Conservation (phyloP, 2,888 invertebrate species). For the Drosophila incognita region DNA sequence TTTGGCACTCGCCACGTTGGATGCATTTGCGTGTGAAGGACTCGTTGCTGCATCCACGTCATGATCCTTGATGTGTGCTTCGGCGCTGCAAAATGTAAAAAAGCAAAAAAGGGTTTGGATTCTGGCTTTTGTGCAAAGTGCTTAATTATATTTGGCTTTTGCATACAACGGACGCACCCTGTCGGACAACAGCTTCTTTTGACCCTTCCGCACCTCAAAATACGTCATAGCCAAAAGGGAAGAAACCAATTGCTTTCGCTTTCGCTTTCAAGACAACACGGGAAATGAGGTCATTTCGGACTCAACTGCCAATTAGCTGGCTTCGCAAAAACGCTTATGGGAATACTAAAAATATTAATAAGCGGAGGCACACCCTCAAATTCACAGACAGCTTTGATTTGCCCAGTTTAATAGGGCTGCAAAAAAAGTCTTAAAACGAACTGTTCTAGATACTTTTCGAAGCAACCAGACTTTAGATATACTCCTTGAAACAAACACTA, state of each 20-base stretch:
- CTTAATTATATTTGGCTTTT: conserved; percentile 38
- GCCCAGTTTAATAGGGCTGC: conserved; percentile 14
- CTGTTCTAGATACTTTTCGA: neutral
- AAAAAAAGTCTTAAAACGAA: neutral
- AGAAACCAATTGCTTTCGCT: conserved; percentile 60
- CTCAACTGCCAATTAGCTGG: conserved; percentile 60
- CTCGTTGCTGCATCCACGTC: conserved; percentile 20
- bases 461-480: neutral
- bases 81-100: conserved; percentile 61
- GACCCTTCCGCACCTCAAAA: conserved; percentile 72
- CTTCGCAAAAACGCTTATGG: conserved; percentile 56
- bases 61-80: conserved; percentile 56
- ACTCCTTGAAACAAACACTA: neutral
- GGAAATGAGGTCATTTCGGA: conserved; percentile 68
- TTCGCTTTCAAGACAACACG: conserved; percentile 40
- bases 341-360: conserved; percentile 57
- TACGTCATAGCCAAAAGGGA: conserved; percentile 45
- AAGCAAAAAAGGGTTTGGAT: neutral
- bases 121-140: conserved; percentile 41
- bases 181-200: conserved; percentile 31
- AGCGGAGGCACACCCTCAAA: conserved; percentile 41
- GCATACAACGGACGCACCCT: conserved; percentile 28
- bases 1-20: conserved; percentile 67
- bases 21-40: conserved; percentile 51
- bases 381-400: conserved; percentile 34